Percentiles rank a stretch among this genome's conserved stretches.
Evolutionary conservation across 1,140 invertebrate species (phyloP).

Genomic region (Drosophila pseudoobscura): DNA sequence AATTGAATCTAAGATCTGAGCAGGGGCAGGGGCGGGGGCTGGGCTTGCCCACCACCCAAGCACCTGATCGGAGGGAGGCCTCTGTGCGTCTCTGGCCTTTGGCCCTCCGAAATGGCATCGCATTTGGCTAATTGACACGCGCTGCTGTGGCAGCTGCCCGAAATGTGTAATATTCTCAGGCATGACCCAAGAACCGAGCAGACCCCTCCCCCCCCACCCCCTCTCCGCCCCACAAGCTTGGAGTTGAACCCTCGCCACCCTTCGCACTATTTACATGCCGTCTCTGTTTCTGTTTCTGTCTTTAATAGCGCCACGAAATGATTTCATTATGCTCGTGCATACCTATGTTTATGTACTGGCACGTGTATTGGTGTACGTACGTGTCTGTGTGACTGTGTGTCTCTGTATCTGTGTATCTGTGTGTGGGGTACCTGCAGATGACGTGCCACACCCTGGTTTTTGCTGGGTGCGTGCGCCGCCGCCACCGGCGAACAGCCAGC

Average conservation of each 20-base stretch:
- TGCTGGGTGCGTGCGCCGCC: slow-evolving; percentile 28
- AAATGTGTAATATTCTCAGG: not conserved
- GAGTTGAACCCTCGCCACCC: too few species aligned
- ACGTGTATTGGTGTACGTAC: slow-evolving; percentile 8
- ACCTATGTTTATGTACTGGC: too few species aligned
- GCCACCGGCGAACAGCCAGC: slow-evolving; percentile 7
- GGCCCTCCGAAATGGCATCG: slow-evolving; percentile 1
- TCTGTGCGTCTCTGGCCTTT: not conserved
- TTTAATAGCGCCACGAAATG: too few species aligned
- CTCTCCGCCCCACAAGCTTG: not conserved
- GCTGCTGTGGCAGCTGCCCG: not conserved
- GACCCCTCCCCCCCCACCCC: not conserved
- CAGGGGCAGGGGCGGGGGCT: too few species aligned
- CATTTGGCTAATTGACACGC: slow-evolving; percentile 20
- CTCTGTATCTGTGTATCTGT: slow-evolving; percentile 4
- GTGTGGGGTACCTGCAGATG: slow-evolving; percentile 21
- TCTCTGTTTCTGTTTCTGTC: too few species aligned
- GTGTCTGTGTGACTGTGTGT: slow-evolving; percentile 6
- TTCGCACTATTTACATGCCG: too few species aligned
- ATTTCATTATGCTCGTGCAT: too few species aligned
- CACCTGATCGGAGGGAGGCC: too few species aligned
- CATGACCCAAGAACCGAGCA: not conserved
- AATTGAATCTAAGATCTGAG: too few species aligned
- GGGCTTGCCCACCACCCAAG: too few species aligned
- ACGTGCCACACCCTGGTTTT: slow-evolving; percentile 63